Evolutionary conservation across 2,888 invertebrate species (phyloP), one percentile per base, ranked within the genome.

Genomic region (Nomada fucata): DNA sequence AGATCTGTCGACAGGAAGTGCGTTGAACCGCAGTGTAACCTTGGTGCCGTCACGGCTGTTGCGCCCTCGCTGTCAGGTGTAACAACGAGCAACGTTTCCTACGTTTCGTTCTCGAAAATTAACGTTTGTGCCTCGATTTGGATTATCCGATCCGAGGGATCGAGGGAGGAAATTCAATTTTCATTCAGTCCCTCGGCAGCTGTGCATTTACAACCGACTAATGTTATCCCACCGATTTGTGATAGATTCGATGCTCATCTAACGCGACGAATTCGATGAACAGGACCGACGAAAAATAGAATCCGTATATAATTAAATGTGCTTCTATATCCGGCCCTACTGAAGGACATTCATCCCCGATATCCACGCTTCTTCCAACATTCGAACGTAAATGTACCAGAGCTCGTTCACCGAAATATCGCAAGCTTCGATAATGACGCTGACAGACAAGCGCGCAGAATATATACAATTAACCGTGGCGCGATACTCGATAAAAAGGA

Each of bases 21-120:
- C 92, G 91, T 92, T 92, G 92, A 92, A 92, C 92, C 92, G 85
- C 89, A 79, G 88, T 87, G 86, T 89, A 92, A 91, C 92, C 92
- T 92, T 93, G 92, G 85, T 89, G 86, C 86, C 92, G 92, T 92
- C 92, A 93, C 91, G 92, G 90, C 90, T 87, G 84, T 87, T 91
- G 92, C 90, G 89, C 90, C 92, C 89, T 89, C 89, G 90, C 89
- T 90, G 91, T 91, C 92, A 92, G 92, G 92, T 92, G 91, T 89
- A 91, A 81, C 86, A 83, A 85, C 82, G 80, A 78, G 63, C 76
- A 71, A 78, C 85, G 85, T 79, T 64, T 57, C 71, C 85, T 75
- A 26, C 55, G 73, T 78, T 77, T 75, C 71, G 68, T 70, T 76
- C 70, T n/a, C 65, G 69, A 29, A 59, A 52, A 61, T 73, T 57